Base-by-base conservation (phyloP, 2,113 vertebrate species). In the Leuciscus idus region DNA sequence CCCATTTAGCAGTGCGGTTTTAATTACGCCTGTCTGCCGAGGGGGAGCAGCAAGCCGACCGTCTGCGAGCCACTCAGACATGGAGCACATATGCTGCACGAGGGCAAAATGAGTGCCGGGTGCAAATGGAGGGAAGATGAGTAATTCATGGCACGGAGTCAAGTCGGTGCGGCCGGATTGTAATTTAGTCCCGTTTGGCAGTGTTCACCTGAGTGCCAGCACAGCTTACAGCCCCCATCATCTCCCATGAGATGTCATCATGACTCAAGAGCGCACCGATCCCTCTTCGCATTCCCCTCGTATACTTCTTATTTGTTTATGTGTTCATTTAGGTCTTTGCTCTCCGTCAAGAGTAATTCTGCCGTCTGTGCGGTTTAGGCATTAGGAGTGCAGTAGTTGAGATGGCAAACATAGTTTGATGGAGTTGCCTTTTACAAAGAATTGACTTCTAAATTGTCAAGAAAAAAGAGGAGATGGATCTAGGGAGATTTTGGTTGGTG, bases 281-380 rank as follows among this genome's bases (percentile, higher is more conserved):
- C 21, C 48, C 48, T 83, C 70, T 87, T 87, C n/a, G 23, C 73
- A 87, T 87, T 75, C 79, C 43, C 9, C 61, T 66, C 57, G 62
- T 83, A 83, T 12, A 36, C n/a, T 52, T 83, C 85, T 87, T 87
- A 83, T 83, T 87, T 87, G 81, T 82, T 83, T 87, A 57, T 55
- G 61, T 75, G 43, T 76, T 83, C 50, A 76, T 77, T 55, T 86
- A 43, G 77, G 28, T 39, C 57, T 76, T 76, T 77, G 72, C 80
- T 83, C 72, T 66, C 80, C 68, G 80, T 77, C 85, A 83, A 55
- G 59, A 55, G 61, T 74, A 77, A 75, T 83, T 66, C 43, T 74
- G 70, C 57, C 30, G 85, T 10, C 26, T n/a, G 23, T 39, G 70
- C 28, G 46, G 15, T 57, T 82, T 30, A 64, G 55, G 55, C 46